Evolutionary conservation across 2,888 invertebrate species (phyloP).

Genomic region (Pheosia gnoma): DNA sequence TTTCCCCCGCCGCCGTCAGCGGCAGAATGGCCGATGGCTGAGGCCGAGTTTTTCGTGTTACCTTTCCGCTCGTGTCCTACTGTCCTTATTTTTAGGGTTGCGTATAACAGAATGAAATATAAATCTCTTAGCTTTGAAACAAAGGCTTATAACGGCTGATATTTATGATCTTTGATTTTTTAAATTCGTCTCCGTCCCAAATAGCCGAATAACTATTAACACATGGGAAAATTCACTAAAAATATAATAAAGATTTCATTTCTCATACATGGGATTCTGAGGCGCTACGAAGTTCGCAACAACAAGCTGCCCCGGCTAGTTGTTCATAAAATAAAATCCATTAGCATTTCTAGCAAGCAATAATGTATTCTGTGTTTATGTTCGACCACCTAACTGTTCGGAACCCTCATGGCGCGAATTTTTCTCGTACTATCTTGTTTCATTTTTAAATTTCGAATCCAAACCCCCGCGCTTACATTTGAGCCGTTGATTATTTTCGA

Average conservation of each 20-base stretch:
- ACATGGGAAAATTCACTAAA: too few relatives aligned
- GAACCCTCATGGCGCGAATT: background rate
- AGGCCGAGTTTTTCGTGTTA: constrained; percentile 54
- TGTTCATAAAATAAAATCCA: too few relatives aligned
- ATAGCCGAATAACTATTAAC: too few relatives aligned
- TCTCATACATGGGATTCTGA: too few relatives aligned
- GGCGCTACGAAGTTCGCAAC: too few relatives aligned
- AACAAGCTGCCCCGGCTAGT: too few relatives aligned
- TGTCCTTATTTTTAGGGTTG: constrained; percentile 56
- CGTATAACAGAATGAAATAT: background rate
- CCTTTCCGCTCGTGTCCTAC: constrained; percentile 59
- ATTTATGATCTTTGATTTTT: too few relatives aligned
- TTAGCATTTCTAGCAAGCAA: too few relatives aligned
- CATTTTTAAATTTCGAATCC: constrained; percentile 52
- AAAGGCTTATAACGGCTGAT: constrained; percentile 11
- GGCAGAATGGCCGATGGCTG: constrained; percentile 70
- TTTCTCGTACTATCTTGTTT: constrained; percentile 25
- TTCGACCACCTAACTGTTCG: background rate
- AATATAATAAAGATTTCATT: too few relatives aligned
- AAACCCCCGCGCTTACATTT: constrained; percentile 62
- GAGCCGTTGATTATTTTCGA: constrained; percentile 77
- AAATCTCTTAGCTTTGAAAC: too few relatives aligned
- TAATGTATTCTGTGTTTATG: too few relatives aligned
- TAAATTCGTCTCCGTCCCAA: too few relatives aligned
- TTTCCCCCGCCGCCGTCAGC: constrained; percentile 76